These are phyloP conservation scores for Argyra leucocephala DNA, from an alignment of 2,888 invertebrate genomes.

Conservation along the genomic window DNA sequence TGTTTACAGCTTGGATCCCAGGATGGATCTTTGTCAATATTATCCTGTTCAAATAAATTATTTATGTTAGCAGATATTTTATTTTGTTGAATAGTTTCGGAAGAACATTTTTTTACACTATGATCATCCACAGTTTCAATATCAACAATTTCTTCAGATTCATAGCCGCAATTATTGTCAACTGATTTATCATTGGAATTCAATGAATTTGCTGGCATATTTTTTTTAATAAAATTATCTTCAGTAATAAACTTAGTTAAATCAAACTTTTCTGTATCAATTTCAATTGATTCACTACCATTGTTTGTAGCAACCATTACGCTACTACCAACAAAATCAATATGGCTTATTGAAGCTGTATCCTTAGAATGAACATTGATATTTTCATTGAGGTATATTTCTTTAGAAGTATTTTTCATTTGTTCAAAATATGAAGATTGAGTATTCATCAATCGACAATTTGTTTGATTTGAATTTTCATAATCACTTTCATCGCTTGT, in stretches of 20 bases:
- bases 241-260: conserved; percentile 41
- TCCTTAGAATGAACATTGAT: not conserved
- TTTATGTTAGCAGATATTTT: conserved; percentile 15
- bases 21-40: conserved; percentile 37
- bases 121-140: conserved; percentile 38
- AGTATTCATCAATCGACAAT: not conserved
- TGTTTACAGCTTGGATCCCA: conserved; percentile 33
- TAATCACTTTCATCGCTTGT: conserved; percentile 39
- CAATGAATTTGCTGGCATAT: not conserved
- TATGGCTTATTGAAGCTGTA: not conserved
- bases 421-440: not conserved
- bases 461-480: conserved; percentile 24
- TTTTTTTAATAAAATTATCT: conserved; percentile 34
- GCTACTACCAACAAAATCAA: not conserved
- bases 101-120: conserved; percentile 15
- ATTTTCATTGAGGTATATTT: not conserved
- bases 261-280: conserved; percentile 39
- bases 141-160: conserved; percentile 41
- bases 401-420: too few species aligned
- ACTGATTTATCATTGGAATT: not conserved
- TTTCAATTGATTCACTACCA: conserved; percentile 10
- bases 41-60: conserved; percentile 30
- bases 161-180: conserved; percentile 19
- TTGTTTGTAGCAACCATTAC: not conserved
- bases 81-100: not conserved